Conservation (phyloP, 2,113 vertebrate species). For the Geococcyx californianus region DNA sequence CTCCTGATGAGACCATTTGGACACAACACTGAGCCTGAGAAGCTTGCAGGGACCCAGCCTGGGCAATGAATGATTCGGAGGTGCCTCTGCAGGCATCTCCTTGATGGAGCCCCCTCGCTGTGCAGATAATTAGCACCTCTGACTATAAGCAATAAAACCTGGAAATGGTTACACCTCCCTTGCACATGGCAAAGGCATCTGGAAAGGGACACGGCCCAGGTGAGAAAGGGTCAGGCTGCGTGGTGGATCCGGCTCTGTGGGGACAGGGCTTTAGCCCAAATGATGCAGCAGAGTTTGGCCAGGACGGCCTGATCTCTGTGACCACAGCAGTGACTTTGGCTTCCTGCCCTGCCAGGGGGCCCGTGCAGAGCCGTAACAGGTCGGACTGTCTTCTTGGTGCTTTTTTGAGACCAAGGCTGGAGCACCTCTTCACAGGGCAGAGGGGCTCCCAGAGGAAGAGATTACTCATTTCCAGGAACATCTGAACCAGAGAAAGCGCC, state of each 20-base stretch:
- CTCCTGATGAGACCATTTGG: accelerated
- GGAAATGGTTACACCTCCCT: background rate
- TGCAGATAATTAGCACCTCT: background rate
- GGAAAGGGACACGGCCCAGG: background rate
- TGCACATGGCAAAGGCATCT: background rate
- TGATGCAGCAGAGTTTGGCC: background rate
- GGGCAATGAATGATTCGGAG: background rate
- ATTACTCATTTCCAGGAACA: constrained; percentile 52
- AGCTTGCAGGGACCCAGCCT: background rate
- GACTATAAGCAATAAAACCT: background rate
- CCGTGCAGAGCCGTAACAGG: background rate
- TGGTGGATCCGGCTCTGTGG: accelerated
- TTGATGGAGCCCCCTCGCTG: background rate
- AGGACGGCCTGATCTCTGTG: background rate
- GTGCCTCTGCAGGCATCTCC: background rate
- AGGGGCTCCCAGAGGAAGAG: background rate
- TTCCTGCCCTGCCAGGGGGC: background rate
- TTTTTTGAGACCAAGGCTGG: background rate
- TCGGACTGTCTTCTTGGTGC: background rate
- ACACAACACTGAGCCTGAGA: background rate
- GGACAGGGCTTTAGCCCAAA: background rate
- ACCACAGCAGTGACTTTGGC: background rate
- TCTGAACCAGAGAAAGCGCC: constrained; percentile 2
- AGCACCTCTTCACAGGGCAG: background rate
- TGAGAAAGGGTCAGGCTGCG: background rate